Percentiles rank a stretch among this genome's conserved stretches.
Conservation (phyloP, 2,797 vertebrate species). For the Periophthalmus magnuspinnatus region DNA sequence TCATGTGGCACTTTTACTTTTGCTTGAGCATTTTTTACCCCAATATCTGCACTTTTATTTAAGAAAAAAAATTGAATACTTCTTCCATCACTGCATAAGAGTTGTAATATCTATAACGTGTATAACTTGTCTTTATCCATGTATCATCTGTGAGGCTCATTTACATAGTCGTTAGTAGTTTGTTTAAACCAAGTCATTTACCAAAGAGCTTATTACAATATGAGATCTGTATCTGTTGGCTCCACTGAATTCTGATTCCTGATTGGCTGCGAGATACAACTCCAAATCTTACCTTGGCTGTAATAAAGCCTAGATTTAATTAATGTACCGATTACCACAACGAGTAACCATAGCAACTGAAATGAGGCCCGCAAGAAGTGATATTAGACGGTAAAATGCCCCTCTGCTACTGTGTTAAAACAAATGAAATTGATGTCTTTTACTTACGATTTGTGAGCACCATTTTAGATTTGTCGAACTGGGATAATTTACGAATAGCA, state of each 20-base stretch:
- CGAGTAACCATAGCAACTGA: slow-evolving; percentile 6
- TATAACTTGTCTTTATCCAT: no score
- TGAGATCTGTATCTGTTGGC: background rate
- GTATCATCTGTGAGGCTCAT: background rate
- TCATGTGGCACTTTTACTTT: no score
- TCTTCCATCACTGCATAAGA: no score
- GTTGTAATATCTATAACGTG: background rate
- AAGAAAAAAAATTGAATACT: no score
- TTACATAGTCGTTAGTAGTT: background rate
- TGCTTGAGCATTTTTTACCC: no score
- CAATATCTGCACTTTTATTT: no score
- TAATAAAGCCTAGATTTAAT: slow-evolving; percentile 6
- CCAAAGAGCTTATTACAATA: background rate
- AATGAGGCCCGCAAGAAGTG: background rate
- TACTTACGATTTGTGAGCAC: background rate
- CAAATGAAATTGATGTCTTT: background rate
- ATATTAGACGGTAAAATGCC: background rate
- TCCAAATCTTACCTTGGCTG: slow-evolving; percentile 1
- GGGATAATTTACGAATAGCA: background rate
- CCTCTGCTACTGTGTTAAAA: background rate
- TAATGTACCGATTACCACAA: background rate
- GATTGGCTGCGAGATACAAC: background rate
- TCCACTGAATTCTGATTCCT: background rate
- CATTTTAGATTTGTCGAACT: background rate
- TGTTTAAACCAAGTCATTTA: background rate